Base-by-base conservation (phyloP, 2,113 vertebrate genomes). In the Perccottus glenii region DNA sequence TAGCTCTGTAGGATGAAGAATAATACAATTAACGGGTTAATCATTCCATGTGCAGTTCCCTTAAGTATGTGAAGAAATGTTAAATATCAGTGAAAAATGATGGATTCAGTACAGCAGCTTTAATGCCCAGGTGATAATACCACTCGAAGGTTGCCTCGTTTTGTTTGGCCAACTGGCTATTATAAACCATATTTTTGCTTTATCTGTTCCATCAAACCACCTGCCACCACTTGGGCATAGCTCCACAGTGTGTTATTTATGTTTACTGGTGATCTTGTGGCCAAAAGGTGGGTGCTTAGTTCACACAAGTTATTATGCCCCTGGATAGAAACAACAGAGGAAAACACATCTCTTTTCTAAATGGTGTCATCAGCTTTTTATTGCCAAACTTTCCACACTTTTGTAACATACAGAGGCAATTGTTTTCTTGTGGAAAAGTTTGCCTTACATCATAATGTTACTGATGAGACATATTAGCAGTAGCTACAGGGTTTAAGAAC, bases 251-350 rank as follows among this genome's bases (percentile, higher is more conserved):
- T 85, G 86, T 92, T 92, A 93, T 92, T 92, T 92, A 92, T 93
- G 92, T 93, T 94, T 90, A 78, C 82, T 83, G 89, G 89, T 92
- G 92, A 85, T 91, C 81, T 77, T 87, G 86, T 90, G 87, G 91
- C 92, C 92, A 84, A 90, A 88, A 89, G 91, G 88, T 83, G 83
- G 85, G 83, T 83, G 88, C 69, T 77, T 55, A 78, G 77, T 79
- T 78, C 87, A 85, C 70, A 77, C 78, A 86, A 87, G 85, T 85
- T 89, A 87, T 85, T 78, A 85, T 65, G 85, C 79, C 88, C 35
- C 67, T 70, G 79, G 87, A 87, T 63, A 85, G 64, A 63, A 78
- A 66, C 63, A 59, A 70, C 60, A 38, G 56, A 63, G 44, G 44
- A 81, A 88, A 87, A 86, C 81, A 84, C 85, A 83, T 88, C 87